Conservation (phyloP, 2,113 vertebrate genomes). For the Nerophis lumbriciformis region DNA sequence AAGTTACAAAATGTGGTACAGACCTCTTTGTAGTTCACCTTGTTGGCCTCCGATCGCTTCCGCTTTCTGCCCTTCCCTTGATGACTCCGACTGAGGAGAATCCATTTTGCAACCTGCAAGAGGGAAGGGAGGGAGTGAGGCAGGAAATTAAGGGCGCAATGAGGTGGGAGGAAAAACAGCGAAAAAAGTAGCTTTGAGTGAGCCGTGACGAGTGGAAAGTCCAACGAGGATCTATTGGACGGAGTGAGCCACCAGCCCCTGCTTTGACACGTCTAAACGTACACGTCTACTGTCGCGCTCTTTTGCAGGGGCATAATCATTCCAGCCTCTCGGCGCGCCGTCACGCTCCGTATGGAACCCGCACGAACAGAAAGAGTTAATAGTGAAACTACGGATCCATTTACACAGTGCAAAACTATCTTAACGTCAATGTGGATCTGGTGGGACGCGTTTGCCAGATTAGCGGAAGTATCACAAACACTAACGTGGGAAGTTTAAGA, state of each 20-base stretch:
- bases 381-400: slow-evolving; percentile 40
- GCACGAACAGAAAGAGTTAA: slow-evolving; percentile 36
- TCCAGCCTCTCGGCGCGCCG: slow-evolving; percentile 39
- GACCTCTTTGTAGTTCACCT: slow-evolving; percentile 86
- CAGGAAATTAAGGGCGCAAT: slow-evolving; percentile 38
- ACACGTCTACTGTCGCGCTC: slow-evolving; percentile 1
- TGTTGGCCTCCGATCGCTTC: slow-evolving; percentile 68
- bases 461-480: slow-evolving; percentile 1
- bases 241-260: slow-evolving; percentile 9
- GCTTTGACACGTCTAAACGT: slow-evolving; percentile 3
- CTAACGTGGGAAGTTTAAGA: slow-evolving; percentile 3
- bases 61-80: slow-evolving; percentile 78
- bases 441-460: background rate
- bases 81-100: slow-evolving; percentile 74
- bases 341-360: slow-evolving; percentile 29
- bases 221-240: slow-evolving; percentile 21
- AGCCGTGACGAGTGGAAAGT: slow-evolving; percentile 35
- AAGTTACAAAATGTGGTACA: slow-evolving; percentile 37
- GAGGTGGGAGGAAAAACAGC: slow-evolving; percentile 32
- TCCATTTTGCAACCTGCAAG: slow-evolving; percentile 91
- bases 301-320: slow-evolving; percentile 21
- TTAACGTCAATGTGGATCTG: background rate
- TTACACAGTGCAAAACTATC: slow-evolving; percentile 25
- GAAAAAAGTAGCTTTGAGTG: slow-evolving; percentile 30
- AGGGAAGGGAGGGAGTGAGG: slow-evolving; percentile 32